Conservation (phyloP, 2,888 invertebrate species). For the Thumatha senex region DNA sequence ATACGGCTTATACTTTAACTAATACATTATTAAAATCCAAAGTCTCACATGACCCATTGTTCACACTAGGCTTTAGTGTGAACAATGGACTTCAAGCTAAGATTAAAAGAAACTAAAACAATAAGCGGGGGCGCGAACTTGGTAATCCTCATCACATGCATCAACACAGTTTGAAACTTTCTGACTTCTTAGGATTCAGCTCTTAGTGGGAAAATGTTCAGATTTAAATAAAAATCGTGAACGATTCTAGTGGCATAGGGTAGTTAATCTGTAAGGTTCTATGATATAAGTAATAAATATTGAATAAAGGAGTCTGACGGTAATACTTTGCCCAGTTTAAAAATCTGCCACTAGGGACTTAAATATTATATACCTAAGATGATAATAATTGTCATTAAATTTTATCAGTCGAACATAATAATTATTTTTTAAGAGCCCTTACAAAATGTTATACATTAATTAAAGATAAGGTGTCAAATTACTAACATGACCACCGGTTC, state of each 20-base stretch:
- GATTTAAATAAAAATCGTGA: constrained; percentile 48
- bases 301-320: too few species aligned
- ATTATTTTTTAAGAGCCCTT: too few species aligned
- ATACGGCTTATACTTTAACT: neutral
- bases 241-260: neutral
- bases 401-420: too few species aligned
- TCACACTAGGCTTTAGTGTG: constrained; percentile 10
- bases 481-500: too few species aligned
- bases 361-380: too few species aligned
- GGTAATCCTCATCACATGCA: constrained; percentile 55
- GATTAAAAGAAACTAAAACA: constrained; percentile 35
- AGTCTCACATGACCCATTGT: constrained; percentile 9
- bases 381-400: too few species aligned
- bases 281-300: too few species aligned
- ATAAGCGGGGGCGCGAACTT: constrained; percentile 35
- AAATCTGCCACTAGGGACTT: too few species aligned
- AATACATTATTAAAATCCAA: constrained; percentile 12
- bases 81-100: constrained; percentile 14
- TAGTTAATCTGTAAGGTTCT: too few species aligned
- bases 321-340: too few species aligned
- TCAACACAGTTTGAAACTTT: constrained; percentile 57
- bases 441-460: too few species aligned
- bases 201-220: constrained; percentile 54
- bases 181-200: constrained; percentile 52
- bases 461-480: too few species aligned